Base-by-base conservation (phyloP, 2,113 vertebrate species). In the Rana temporaria region DNA sequence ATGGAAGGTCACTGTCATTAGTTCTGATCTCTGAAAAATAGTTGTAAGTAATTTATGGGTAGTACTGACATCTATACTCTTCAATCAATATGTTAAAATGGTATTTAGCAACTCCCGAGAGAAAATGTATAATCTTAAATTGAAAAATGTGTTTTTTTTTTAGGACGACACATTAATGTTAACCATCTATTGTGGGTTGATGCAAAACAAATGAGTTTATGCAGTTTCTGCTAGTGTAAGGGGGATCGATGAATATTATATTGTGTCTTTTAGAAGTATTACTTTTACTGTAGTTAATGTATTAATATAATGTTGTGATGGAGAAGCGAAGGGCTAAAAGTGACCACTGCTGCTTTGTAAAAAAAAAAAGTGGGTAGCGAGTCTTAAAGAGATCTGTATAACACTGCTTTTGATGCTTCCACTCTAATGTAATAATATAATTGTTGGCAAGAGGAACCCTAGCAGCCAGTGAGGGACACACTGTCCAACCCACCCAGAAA, bases 1-100 rank as follows among this genome's bases (percentile, higher is more conserved):
- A 80, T 26, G 34, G 67, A 80, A 80, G 66, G 67, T 80, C 67
- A 70, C 66, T 70, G 56, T 42, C 66, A 71, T 80, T 62, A 70
- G 34, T 32, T 60, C 4, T 66, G 78, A 70, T 69, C 26, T 79
- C 15, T 59, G 66, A 80, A 32, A 80, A 60, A 80, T 80, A 24
- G 34, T 24, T 80, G 15, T 70, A 70, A 70, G 78, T 70, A 20
- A 80, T 80, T 70, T 66, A 70, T 8, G 32, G 66, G 16, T 38
- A 62, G 78, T 15, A 26, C 53, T 80, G 52, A 26, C 66, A 80
- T 80, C 32, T 52, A 53, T 38, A 4, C 66, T 52, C 19, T 52
- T 69, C 65, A 57, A 38, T 79, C 24, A 59, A 6, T 38, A 60
- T 69, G 69, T 17, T 68, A 70, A 80, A 70, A 24, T 15, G 22